These are phyloP conservation scores for Luperina testacea DNA, from an alignment of 2,888 invertebrate species.

Conservation along the genomic window DNA sequence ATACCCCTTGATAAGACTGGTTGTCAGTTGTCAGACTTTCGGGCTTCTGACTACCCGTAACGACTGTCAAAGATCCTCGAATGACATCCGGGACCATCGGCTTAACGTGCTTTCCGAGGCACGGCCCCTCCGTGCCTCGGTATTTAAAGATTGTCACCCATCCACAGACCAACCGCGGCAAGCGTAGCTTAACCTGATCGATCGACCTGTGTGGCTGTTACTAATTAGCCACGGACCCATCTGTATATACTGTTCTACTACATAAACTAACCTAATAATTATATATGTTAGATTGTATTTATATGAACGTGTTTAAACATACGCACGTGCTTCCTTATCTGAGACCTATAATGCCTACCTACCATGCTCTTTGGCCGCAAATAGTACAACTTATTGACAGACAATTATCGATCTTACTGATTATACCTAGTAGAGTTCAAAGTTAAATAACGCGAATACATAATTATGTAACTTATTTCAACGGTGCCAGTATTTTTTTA, in stretches of 20 bases:
- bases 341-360: constrained; percentile 16
- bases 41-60: no score
- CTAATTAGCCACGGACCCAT: no score
- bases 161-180: no score
- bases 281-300: constrained; percentile 26
- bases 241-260: not conserved
- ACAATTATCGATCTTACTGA: constrained; percentile 38
- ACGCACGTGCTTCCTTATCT: constrained; percentile 57
- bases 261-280: constrained; percentile 24
- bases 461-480: constrained; percentile 9
- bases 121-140: no score
- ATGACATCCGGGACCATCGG: no score
- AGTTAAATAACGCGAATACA: not conserved
- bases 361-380: constrained; percentile 34
- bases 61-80: no score
- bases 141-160: no score
- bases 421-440: not conserved
- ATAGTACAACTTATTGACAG: constrained; percentile 11
- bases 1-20: no score
- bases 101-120: no score
- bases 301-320: constrained; percentile 43
- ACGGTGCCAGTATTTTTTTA: not conserved
- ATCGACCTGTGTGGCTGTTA: no score
- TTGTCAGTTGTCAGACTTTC: no score
- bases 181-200: no score